Conservation (phyloP, 2,888 invertebrate species). For the Hyposoter didymator region DNA sequence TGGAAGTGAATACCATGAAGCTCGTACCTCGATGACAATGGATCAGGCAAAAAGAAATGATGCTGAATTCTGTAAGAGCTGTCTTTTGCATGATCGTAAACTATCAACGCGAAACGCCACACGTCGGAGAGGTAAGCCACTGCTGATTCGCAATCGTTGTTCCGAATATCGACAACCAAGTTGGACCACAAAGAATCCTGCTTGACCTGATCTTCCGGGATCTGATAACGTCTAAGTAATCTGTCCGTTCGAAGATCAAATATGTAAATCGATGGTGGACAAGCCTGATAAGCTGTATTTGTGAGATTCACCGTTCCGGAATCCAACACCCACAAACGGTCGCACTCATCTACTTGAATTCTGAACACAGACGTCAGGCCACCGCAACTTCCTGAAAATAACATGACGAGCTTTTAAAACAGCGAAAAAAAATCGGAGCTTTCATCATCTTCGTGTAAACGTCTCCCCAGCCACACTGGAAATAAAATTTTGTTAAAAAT, state of each 20-base stretch:
- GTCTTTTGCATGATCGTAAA: slow-evolving; percentile 87
- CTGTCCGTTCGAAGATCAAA: slow-evolving; percentile 89
- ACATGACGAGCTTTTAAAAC: neutral
- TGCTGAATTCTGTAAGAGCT: slow-evolving; percentile 89
- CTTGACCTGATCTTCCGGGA: slow-evolving; percentile 88
- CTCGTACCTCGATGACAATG: slow-evolving; percentile 89
- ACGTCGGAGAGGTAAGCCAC: slow-evolving; percentile 90
- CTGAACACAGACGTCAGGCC: slow-evolving; percentile 92
- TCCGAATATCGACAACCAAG: slow-evolving; percentile 87
- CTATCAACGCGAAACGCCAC: slow-evolving; percentile 88
- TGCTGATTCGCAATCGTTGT: slow-evolving; percentile 87
- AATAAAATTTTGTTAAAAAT: too few species aligned
- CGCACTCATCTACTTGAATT: slow-evolving; percentile 90
- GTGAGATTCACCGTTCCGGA: slow-evolving; percentile 90
- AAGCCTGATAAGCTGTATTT: slow-evolving; percentile 88
- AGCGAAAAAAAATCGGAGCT: neutral
- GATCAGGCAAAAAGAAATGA: slow-evolving; percentile 90
- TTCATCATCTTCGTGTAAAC: neutral
- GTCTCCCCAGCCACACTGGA: neutral
- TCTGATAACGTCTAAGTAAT: slow-evolving; percentile 87
- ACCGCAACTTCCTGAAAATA: slow-evolving; percentile 86
- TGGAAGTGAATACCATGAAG: slow-evolving; percentile 91
- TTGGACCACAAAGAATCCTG: slow-evolving; percentile 89
- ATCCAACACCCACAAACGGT: slow-evolving; percentile 92
- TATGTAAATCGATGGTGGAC: slow-evolving; percentile 90